A percentile compares a stretch with the other conserved stretches of the same genome.
Conservation (phyloP, 2,113 vertebrate species). For the Nothoprocta pentlandii region DNA sequence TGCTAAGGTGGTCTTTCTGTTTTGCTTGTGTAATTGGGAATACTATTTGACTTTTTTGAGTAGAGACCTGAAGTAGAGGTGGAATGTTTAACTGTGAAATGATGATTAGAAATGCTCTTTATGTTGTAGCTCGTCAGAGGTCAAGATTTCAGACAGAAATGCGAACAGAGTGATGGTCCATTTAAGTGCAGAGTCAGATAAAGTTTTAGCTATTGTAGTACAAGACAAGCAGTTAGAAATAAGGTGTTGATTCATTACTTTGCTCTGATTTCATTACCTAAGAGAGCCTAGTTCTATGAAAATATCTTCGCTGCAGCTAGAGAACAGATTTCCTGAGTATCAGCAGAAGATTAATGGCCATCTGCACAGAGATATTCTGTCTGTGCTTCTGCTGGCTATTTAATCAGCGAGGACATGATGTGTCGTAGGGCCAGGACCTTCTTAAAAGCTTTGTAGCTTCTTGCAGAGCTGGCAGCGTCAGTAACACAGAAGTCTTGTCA, state of each 20-base stretch:
- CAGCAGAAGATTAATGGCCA: background rate
- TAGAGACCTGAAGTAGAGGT: background rate
- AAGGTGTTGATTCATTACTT: background rate
- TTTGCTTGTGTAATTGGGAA: background rate
- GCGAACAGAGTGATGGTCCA: background rate
- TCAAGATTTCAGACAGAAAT: background rate
- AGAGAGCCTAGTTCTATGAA: background rate
- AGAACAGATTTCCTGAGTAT: background rate
- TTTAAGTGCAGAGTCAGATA: background rate
- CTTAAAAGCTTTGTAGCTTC: conserved; percentile 17
- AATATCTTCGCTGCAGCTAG: background rate
- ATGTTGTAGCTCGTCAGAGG: background rate
- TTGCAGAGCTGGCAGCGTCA: background rate
- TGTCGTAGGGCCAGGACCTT: conserved; percentile 32
- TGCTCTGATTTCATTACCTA: background rate
- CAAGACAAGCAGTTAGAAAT: background rate
- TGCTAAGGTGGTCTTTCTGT: background rate
- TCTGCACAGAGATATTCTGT: conserved; percentile 7
- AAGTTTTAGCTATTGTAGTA: background rate
- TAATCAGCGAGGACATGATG: background rate
- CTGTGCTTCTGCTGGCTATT: conserved; percentile 18
- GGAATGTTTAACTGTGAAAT: background rate
- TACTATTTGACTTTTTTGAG: background rate
- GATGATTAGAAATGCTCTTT: background rate
- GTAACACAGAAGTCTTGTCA: background rate